Base-by-base conservation (phyloP, 2,797 vertebrate species). In the Poeciliopsis paucimaculata region DNA sequence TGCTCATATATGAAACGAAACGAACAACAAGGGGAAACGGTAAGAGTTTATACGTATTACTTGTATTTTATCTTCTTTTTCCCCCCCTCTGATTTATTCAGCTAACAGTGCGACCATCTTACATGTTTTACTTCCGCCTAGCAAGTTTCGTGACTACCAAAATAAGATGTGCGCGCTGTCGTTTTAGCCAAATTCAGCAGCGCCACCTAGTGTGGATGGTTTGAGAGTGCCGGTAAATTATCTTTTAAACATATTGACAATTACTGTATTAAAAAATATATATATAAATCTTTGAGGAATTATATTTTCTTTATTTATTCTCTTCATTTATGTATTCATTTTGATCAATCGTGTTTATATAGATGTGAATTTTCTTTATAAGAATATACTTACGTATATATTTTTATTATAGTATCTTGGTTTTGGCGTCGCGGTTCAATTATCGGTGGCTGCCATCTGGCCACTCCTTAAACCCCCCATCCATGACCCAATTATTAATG, bases 71-170 rank as follows among this genome's bases (percentile, higher is more conserved):
- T 0, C 31, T n/a, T 78, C 3, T 2, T 34, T 34, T 34, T 34
- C 0, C 8, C 0, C 49, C 20, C 7, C 49, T 12, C 41, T 12
- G 8, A 0, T 39, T 85, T 31, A 77, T 4, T 46, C 36, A 31
- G 9, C 23, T 31, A 1, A 10, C 1, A 8, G 0, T 4, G 11
- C n/a, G 0, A 31, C 76, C 73, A 83, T 85, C 53, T 78, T 76
- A 0, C 3, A 20, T 68, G 31, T 43, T 81, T 73, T n/a, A 89
- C 86, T 92, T 93, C 91, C 88, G 46, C 2, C 0, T 34, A 43
- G 0, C 5, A 41, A 6, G n/a, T 23, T 1, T 1, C 1, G 0
- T 2, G 34, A 60, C 75, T 84, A 49, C 51, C 90, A 92, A 91
- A 92, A 82, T 91, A 92, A 93, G 84, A 85, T 0, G 0, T 31